These are phyloP conservation scores for Coenobita brevimanus DNA, from an alignment of 1,140 invertebrate genomes.

Conservation along the genomic window DNA sequence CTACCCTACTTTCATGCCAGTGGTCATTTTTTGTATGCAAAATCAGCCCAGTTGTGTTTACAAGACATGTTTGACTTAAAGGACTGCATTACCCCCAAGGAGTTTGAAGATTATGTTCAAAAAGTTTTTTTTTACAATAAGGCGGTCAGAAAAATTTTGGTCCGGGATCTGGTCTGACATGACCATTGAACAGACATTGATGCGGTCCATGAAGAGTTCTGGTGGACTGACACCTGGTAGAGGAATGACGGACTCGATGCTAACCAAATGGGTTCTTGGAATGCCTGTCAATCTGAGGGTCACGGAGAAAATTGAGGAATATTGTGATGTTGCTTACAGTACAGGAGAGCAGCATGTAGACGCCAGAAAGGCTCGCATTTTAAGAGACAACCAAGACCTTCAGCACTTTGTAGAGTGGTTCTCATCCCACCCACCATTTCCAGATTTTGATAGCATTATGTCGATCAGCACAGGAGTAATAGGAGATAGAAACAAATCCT, in stretches of 20 bases:
- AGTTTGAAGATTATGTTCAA: no score
- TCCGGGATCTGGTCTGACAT: neutral
- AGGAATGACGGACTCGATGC: neutral
- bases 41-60: no score
- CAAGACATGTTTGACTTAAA: no score
- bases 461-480: neutral
- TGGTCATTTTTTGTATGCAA: no score
- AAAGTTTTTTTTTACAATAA: no score
- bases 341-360: neutral
- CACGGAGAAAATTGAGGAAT: neutral
- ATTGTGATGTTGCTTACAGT: neutral
- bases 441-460: neutral
- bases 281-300: neutral
- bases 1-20: no score
- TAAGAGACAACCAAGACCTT: neutral
- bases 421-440: neutral
- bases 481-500: no score
- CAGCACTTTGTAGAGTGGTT: neutral
- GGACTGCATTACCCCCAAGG: no score
- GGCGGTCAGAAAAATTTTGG: neutral
- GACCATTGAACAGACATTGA: conserved; percentile 5
- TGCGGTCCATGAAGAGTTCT: neutral
- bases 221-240: neutral
- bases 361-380: neutral
- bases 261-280: neutral